phyloP scores from a whole-genome alignment of 2,888 invertebrate species.

The Smittia aterrima region DNA sequence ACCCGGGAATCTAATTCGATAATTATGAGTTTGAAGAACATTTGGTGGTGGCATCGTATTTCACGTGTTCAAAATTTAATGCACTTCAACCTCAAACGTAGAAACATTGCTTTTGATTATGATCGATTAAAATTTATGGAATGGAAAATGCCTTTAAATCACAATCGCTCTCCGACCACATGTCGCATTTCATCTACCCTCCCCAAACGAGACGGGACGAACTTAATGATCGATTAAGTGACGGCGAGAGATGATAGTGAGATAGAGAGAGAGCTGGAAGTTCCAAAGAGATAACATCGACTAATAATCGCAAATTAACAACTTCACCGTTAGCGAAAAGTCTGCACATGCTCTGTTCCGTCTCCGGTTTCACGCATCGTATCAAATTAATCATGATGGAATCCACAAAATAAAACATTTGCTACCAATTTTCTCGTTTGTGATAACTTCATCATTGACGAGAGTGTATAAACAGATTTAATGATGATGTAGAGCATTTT shows the following conservation, averaged over 20 bases:
- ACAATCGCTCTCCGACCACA: neutral
- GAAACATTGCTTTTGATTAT: constrained; percentile 27
- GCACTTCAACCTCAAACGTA: constrained; percentile 11
- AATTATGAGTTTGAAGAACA: neutral
- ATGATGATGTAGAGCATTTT: constrained; percentile 26
- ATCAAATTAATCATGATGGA: constrained; percentile 14
- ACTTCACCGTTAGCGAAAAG: neutral
- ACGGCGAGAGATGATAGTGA: neutral
- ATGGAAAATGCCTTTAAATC: constrained; percentile 21
- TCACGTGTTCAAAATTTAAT: neutral
- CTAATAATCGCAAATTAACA: neutral
- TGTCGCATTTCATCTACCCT: neutral
- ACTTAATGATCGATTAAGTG: constrained; percentile 1
- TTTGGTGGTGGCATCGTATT: constrained; percentile 4
- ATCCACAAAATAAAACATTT: constrained; percentile 21
- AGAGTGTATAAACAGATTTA: constrained; percentile 29
- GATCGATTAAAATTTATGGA: constrained; percentile 40
- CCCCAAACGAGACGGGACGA: neutral
- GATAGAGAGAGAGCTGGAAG: too few species aligned
- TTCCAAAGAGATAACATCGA: neutral
- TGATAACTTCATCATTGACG: neutral
- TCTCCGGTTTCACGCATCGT: neutral
- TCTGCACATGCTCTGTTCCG: constrained; percentile 36
- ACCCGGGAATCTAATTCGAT: neutral
- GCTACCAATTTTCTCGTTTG: constrained; percentile 5